Base-by-base conservation (phyloP, 2,113 vertebrate species). In the Neolamprologus toae region DNA sequence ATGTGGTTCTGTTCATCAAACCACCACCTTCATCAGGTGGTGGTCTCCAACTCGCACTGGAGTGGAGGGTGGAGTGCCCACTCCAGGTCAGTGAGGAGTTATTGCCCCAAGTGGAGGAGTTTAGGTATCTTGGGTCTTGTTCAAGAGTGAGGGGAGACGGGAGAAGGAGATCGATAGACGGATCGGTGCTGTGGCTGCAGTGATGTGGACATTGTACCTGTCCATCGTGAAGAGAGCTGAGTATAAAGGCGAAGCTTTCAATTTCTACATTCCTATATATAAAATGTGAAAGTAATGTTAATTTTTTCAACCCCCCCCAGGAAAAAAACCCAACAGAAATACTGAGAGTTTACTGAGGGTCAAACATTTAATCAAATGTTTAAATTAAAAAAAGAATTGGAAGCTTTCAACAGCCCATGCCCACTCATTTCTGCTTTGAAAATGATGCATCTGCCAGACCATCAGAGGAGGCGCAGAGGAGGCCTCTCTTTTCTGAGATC, bases 371-470 rank as follows among this genome's bases (percentile, higher is more conserved):
- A 49, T 42, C 26, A 68, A 40, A 37, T 87, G 16, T 45, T 55
- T 83, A 2, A 68, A 71, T 63, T 47, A 8, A 26, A 7, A 68
- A 59, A 79, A n/a, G 6, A 12, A 17, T 91, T 89, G 81, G 68
- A 93, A 91, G 85, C 66, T 81, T 90, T 93, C 86, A 88, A 55
- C 85, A 78, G 28, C 54, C 83, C 47, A 89, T 86, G 84, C 86
- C 86, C 86, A 90, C 82, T 85, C 91, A 89, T 93, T 91, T 73
- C 12, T 85, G 49, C 84, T 92, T 92, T 92, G 81, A 92, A 94
- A 93, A 76, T 26, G 59, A 86, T 82, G 91, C 81, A 83, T 89
- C 82, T 92, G 88, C 91, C 81, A 90, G 88, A 93, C 89, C 89
- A 89, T 95, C 87, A 92, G 82, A 96, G 86, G 88, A 84, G 49